phyloP scores from a whole-genome alignment of 2,113 vertebrate genomes.

The Grammomys surdaster region DNA sequence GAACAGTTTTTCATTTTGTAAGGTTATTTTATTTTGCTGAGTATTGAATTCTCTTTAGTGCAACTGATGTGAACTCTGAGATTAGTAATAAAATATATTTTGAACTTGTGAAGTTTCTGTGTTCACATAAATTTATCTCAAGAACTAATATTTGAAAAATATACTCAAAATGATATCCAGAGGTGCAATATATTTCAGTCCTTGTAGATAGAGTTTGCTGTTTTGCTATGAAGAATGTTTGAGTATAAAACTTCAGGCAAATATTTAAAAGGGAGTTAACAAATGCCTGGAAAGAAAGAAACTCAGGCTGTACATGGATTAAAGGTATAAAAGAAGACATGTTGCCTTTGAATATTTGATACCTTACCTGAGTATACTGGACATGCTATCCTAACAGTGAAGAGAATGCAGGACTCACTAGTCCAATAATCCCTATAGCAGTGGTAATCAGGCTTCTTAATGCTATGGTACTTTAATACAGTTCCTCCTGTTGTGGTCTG shows the following conservation, averaged over 20 bases:
- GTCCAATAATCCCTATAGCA: no score
- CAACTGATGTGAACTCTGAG: conserved; percentile 1
- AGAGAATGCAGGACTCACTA: neutral
- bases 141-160: conserved; percentile 1
- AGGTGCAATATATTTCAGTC: neutral
- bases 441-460: neutral
- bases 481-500: no score
- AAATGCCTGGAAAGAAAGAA: neutral
- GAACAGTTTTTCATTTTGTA: neutral
- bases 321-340: neutral
- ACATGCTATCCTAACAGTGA: neutral
- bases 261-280: neutral
- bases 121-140: conserved; percentile 26
- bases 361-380: neutral
- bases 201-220: neutral
- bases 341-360: neutral
- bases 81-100: conserved; percentile 37
- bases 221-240: conserved; percentile 3
- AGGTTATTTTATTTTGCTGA: neutral
- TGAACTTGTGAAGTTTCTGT: neutral
- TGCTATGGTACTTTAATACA: neutral
- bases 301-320: no score
- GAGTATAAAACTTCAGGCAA: neutral
- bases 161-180: neutral
- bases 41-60: conserved; percentile 15